Conservation (phyloP, 2,113 vertebrate species). For the Leptobrachium leishanense region DNA sequence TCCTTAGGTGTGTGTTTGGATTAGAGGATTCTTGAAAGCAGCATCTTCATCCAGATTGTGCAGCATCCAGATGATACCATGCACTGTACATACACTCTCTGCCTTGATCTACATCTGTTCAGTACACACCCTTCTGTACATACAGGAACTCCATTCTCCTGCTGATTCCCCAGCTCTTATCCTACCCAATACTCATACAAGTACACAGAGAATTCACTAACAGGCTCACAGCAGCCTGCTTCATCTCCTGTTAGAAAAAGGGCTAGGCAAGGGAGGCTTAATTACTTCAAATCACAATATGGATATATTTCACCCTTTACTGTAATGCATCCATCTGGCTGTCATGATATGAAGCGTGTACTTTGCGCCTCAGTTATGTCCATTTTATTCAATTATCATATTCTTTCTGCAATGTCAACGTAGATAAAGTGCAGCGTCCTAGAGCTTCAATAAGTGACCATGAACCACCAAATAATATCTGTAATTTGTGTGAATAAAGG, state of each 20-base stretch:
- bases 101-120: constrained; percentile 15
- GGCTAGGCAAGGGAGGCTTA: background rate
- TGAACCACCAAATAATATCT: too few relatives aligned
- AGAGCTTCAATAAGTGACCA: background rate
- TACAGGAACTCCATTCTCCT: constrained; percentile 28
- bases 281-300: too few relatives aligned
- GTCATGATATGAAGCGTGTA: too few relatives aligned
- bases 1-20: background rate
- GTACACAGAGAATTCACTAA: constrained; percentile 36
- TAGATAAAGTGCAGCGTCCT: too few relatives aligned
- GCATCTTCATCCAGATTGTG: constrained; percentile 20
- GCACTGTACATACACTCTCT: background rate
- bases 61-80: constrained; percentile 9
- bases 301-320: too few relatives aligned
- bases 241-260: constrained; percentile 14
- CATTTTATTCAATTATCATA: too few relatives aligned
- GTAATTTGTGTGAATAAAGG: background rate
- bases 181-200: constrained; percentile 36
- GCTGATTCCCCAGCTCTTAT: constrained; percentile 32
- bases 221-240: constrained; percentile 34
- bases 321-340: too few relatives aligned
- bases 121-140: constrained; percentile 41
- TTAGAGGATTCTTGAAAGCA: constrained; percentile 1
- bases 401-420: too few relatives aligned
- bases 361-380: too few relatives aligned